Conservation (phyloP, 2,113 vertebrate species). For the Probosciger aterrimus region DNA sequence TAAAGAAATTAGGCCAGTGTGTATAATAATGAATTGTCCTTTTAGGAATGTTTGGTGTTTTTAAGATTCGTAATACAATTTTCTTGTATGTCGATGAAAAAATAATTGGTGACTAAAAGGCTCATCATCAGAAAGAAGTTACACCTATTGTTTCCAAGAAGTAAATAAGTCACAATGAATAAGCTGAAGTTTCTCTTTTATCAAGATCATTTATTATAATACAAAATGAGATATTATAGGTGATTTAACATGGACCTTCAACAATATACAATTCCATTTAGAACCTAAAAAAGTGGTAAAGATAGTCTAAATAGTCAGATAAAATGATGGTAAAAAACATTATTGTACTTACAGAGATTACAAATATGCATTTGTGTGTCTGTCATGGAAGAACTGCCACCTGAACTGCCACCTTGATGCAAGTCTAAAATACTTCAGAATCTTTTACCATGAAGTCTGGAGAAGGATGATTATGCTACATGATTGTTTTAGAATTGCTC, state of each 20-base stretch:
- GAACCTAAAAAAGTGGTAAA: background rate
- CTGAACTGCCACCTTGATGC: background rate
- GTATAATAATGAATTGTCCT: background rate
- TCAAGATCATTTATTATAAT: background rate
- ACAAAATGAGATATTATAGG: background rate
- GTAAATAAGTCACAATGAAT: background rate
- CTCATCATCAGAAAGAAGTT: background rate
- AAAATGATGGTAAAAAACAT: background rate
- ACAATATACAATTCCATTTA: background rate
- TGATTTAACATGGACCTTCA: background rate
- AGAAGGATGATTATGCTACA: fast-evolving
- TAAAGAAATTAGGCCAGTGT: background rate
- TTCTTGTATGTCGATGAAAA: background rate
- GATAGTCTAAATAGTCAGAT: background rate
- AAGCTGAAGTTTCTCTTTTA: background rate
- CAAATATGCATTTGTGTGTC: background rate
- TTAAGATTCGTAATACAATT: background rate
- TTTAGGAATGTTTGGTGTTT: background rate
- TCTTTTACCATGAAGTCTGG: background rate
- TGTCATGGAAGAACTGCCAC: background rate
- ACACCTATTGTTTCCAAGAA: background rate
- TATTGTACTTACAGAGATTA: background rate
- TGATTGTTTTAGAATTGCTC: background rate
- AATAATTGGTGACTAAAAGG: background rate
- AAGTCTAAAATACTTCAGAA: background rate